Percentiles rank a stretch among this genome's conserved stretches.
These are phyloP conservation scores for Hydrotaea diabolus DNA, from an alignment of 2,888 invertebrate genomes.

Conservation along the genomic window DNA sequence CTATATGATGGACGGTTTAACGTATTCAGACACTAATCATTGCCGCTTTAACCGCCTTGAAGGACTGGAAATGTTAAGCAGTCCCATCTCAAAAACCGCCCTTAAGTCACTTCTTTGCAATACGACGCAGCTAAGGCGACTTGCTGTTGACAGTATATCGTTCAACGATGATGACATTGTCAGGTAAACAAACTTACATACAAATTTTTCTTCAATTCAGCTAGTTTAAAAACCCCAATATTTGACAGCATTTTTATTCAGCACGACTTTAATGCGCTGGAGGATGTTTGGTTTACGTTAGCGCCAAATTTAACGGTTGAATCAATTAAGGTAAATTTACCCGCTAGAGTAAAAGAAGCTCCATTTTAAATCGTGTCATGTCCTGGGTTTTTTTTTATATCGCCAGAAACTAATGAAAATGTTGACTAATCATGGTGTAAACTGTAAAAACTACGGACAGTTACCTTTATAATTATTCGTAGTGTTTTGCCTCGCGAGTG, in stretches of 20 bases:
- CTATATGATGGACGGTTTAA: conserved; percentile 85
- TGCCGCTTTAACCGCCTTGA: conserved; percentile 84
- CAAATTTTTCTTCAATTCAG: neutral
- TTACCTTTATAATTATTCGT: too few relatives aligned
- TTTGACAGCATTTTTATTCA: conserved; percentile 84
- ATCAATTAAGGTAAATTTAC: conserved; percentile 82
- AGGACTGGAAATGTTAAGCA: conserved; percentile 86
- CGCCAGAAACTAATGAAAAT: too few relatives aligned
- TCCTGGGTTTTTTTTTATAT: too few relatives aligned
- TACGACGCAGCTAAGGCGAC: conserved; percentile 83
- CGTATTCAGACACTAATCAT: conserved; percentile 81
- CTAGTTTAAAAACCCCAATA: neutral
- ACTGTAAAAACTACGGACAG: too few relatives aligned
- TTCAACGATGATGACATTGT: conserved; percentile 86
- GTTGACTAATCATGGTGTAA: too few relatives aligned
- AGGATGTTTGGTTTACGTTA: conserved; percentile 87
- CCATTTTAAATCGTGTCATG: too few relatives aligned
- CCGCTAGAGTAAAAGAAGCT: too few relatives aligned
- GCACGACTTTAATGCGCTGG: conserved; percentile 84
- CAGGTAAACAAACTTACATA: conserved; percentile 79
- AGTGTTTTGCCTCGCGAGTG: too few relatives aligned
- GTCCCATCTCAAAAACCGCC: conserved; percentile 83
- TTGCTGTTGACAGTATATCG: conserved; percentile 85
- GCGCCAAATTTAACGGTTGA: conserved; percentile 85
- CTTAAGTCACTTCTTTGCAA: conserved; percentile 84